phyloP scores from a whole-genome alignment of 2,113 vertebrate species.

The Mola mola region DNA sequence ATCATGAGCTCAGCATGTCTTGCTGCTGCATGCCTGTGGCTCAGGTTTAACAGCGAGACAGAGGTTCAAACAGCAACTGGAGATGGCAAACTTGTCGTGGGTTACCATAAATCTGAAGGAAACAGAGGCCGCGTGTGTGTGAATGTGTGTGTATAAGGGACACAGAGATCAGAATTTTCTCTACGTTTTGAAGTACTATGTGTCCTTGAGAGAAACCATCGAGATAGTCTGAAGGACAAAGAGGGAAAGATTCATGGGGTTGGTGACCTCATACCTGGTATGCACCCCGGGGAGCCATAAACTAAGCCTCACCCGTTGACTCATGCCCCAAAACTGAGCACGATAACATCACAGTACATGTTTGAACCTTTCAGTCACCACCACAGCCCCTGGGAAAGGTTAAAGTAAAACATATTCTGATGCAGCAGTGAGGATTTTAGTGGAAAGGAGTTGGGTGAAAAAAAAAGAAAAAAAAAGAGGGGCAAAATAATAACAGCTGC shows the following conservation, averaged over 20 bases:
- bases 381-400: conserved; percentile 25
- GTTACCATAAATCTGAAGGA: conserved; percentile 8
- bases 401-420: conserved; percentile 7
- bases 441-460: conserved; percentile 4
- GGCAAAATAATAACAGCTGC: too few species aligned
- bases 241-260: conserved; percentile 46
- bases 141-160: not conserved
- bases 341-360: conserved; percentile 70
- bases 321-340: conserved; percentile 38
- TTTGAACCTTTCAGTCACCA: conserved; percentile 56
- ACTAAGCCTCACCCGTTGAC: conserved; percentile 57
- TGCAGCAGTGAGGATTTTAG: conserved; percentile 14
- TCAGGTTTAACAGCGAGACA: conserved; percentile 31
- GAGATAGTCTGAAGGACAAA: conserved; percentile 45
- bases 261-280: conserved; percentile 56
- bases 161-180: conserved; percentile 8
- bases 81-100: conserved; percentile 45
- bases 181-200: not conserved
- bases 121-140: not conserved
- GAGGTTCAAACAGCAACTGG: conserved; percentile 36
- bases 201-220: conserved; percentile 67
- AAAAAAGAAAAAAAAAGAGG: not conserved
- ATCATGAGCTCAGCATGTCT: conserved; percentile 40
- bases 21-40: conserved; percentile 19
- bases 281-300: conserved; percentile 50